Conservation (phyloP, 23 tunicate species). For the Ciona savignyi region DNA sequence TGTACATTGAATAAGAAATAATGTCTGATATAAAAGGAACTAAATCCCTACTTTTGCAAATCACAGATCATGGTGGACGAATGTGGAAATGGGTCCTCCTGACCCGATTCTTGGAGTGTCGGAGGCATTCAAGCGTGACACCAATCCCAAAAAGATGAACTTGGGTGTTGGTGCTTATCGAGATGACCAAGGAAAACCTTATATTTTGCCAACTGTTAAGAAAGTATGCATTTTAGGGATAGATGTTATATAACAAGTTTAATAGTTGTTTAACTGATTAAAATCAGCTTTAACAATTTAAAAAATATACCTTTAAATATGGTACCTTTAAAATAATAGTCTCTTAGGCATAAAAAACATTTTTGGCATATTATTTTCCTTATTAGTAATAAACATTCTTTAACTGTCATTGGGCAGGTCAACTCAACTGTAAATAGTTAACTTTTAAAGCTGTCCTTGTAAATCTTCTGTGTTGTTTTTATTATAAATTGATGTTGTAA, state of each 20-base stretch:
- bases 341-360: background rate
- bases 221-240: too few relatives aligned
- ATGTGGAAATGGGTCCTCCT: slow-evolving; percentile 97
- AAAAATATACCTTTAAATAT: background rate
- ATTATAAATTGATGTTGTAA: background rate
- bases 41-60: background rate
- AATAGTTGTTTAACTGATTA: too few relatives aligned
- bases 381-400: too few relatives aligned
- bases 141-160: slow-evolving; percentile 84
- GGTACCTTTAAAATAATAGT: background rate
- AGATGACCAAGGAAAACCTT: slow-evolving; percentile 92
- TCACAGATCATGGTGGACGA: slow-evolving; percentile 76
- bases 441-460: too few relatives aligned
- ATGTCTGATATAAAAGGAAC: too few relatives aligned
- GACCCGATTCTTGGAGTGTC: slow-evolving; percentile 97
- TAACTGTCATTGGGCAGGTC: too few relatives aligned
- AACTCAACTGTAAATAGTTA: too few relatives aligned
- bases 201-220: slow-evolving; percentile 74
- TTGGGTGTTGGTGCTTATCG: slow-evolving; percentile 95
- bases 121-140: slow-evolving; percentile 80
- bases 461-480: too few relatives aligned
- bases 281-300: too few relatives aligned
- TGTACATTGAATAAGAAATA: too few relatives aligned
- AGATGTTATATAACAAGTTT: background rate
- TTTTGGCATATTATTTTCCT: too few relatives aligned